Evolutionary conservation across 2,113 vertebrate genomes (phyloP), one percentile per base, ranked within the genome.

Genomic region (Mesocricetus auratus): DNA sequence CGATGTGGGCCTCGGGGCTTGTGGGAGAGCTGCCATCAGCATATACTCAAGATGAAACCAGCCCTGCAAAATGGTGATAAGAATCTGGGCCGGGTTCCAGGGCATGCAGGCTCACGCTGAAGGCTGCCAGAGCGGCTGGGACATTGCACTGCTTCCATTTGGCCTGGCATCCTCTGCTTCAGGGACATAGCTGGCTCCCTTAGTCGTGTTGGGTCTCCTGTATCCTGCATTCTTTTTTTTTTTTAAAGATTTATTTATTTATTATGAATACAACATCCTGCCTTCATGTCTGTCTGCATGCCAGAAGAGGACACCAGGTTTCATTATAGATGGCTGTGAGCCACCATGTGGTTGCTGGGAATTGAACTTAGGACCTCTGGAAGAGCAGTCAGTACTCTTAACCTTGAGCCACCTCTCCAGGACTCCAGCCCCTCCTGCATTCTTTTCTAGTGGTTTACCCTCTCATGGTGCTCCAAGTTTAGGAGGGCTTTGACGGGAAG

Each of bases 21-120:
- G 21, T 31, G 36, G 36, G n/a, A 29, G 56, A 90, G 78, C 68
- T 58, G 26, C 19, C 24, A 33, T 62, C 53, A 58, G 91, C 74
- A 7, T 21, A 1, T 24, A 45, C 45, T 62, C 58, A 50, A 21
- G 92, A n/a, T 60, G 87, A 53, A 39, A 86, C 74, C 31, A 69
- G 64, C 83, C n/a, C 47, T 1, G 33, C 42, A 15, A 62, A 75
- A 45, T 26, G 11, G n/a, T 9, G 69, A 47, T 13, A 73, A 86
- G 62, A 71, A 68, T 95, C 82, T 89, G 91, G 83, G 86, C 82
- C 81, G n/a, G 33, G 36, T 73, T 77, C 53, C 29, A 13, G 86
- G 62, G 71, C 64, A 7, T 11, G 87, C 75, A 15, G 68, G 71
- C 82, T 91, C 58, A 26, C 19, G 78, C 36, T 68, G 21, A 33